Evolutionary conservation across 2,797 vertebrate genomes (phyloP).

Genomic region (Rousettus madagascariensis): DNA sequence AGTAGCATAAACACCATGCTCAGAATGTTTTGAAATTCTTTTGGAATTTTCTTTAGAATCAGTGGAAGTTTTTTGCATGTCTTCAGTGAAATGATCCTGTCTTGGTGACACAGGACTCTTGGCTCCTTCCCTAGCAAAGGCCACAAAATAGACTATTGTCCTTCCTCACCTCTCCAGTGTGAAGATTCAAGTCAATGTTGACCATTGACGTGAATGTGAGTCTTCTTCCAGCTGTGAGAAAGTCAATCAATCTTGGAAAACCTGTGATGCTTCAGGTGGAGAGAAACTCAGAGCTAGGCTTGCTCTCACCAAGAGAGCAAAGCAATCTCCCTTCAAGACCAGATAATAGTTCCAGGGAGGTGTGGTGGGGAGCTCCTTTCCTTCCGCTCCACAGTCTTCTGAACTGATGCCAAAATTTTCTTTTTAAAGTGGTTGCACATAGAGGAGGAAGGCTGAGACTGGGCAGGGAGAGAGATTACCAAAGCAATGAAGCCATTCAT

Average conservation of each 20-base stretch:
- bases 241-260: neutral
- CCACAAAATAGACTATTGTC: neutral
- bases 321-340: neutral
- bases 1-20: neutral
- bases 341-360: neutral
- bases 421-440: neutral
- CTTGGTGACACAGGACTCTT: neutral
- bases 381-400: neutral
- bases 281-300: neutral
- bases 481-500: neutral
- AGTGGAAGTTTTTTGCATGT: neutral
- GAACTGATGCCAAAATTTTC: neutral
- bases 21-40: neutral
- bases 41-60: constrained; percentile 2
- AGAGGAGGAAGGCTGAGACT: neutral
- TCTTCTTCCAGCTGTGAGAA: neutral
- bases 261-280: neutral
- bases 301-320: neutral
- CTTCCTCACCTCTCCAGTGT: neutral
- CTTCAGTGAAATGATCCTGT: neutral
- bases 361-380: neutral
- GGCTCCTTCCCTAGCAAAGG: neutral
- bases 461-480: neutral
- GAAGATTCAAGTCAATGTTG: neutral
- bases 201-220: neutral